Evolutionary conservation across 2,888 invertebrate genomes (phyloP), one percentile per base, ranked within the genome.

Genomic region (Amphipoea oculea): DNA sequence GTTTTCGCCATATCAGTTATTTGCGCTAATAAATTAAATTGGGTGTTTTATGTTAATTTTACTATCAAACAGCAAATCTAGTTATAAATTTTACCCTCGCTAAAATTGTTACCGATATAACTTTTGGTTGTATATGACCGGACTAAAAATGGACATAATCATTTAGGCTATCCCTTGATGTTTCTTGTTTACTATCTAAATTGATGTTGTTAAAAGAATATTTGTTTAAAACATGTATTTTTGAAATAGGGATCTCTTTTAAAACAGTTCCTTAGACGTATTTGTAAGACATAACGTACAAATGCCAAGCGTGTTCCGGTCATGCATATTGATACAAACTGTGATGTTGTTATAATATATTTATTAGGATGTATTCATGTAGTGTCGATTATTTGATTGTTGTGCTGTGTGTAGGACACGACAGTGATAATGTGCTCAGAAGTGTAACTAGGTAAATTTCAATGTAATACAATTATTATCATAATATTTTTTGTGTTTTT

Each of bases 381-480:
- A 83, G 79, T 82, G 72, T 84, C 72, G 75, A 76, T 83, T 85
- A 91, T 91, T 89, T 89, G 88, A 91, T 91, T 91, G 89, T 90
- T 87, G 84, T 92, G 87, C 87, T 92, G 92, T 92, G 94, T 93
- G 93, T 92, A 69, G 81, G 75, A 89, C 93, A 93, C 94, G 92
- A 94, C 93, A 92, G 95, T 95, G 95, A 95, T 95, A 94, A 92
- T 94, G 93, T 95, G 95, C 95, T 96, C 95, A 96, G 94, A 94
- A 92, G 91, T 90, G 92, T 93, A 79, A 90, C 91, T 91, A 93
- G 93, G 92, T 81, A 69, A 79, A 79, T 81, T 77, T 66, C 84
- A 81, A 80, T 78, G 76, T 79, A 87, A 83, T 88, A 84, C 84
- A 86, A 78, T 78, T 78, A 84, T 77, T 83, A 82, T 88, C 42